Base-by-base conservation (phyloP, 1,140 invertebrate species). In the Chironomus tepperi region DNA sequence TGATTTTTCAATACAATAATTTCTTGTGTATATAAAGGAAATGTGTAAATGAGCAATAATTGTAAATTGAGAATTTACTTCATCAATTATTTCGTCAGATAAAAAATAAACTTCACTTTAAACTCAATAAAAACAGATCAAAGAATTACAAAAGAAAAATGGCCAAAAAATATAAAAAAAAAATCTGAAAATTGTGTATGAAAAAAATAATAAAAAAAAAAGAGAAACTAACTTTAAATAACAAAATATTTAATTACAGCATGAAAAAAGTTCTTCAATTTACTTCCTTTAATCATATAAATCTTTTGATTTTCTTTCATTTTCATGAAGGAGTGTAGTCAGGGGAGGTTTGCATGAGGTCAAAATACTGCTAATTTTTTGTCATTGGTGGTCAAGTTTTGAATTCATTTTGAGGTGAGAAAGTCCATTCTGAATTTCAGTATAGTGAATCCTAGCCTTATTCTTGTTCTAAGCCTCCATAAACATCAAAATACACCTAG, bases 11-110 rank as follows among this genome's bases (percentile, higher is more conserved):
- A n/a, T 1, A 12, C 12, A 5, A 12, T 57, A 57, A n/a, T 15
- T 15, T 47, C n/a, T 57, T 57, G 12, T 57, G 47, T 57, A 57
- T n/a, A 57, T 57, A 57, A 57, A 15, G n/a, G 47, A 57, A 57
- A 57, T 57, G 47, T 57, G 47, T 57, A 57, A 57, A 57, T 57
- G 47, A 57, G 47, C 47, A 57, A 57, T 57, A 57, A 57, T 57
- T 57, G 47, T 57, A 57, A 57, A 57, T 57, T 57, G 47, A 57
- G 47, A 57, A 57, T 57, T 57, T 57, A 57, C 47, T 57, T 57
- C 47, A 57, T 57, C 47, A 57, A 57, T 57, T 57, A 57, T 57
- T 57, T 57, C 47, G 47, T 57, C 47, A 57, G 15, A 57, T 57
- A 34, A 34, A n/a, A 57, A 57, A 57, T 57, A 34, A 34, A n/a